Base-by-base conservation (phyloP, 2,888 invertebrate genomes). In the Amiota mariae region DNA sequence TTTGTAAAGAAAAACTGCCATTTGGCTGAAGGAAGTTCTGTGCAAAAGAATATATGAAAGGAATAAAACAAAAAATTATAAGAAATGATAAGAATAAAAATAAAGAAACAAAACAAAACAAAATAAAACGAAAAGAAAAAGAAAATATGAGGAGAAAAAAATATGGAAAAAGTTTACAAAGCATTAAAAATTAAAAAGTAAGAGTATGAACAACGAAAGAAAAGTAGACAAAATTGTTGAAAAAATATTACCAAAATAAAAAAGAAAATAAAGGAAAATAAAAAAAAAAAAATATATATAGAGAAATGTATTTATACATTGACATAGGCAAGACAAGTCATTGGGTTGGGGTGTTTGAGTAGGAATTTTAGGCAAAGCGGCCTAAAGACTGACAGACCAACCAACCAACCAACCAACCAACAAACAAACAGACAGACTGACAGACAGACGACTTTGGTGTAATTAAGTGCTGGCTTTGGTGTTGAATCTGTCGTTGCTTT, bases 151-250 rank as follows among this genome's bases (percentile, higher is more conserved):
- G 24, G 11, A 13, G 18, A 10, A 63, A 36, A 57, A 63, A 63
- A 63, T 63, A 63, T 63, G 63, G 36, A 63, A 63, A 63, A 63
- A 63, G 63, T 63, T 63, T 63, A 24, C 63, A 63, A 63, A 63
- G 63, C 63, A 63, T 63, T 63, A 63, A 63, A 63, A 63, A 63
- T 63, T 63, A 63, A 63, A 24, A 24, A 63, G 63, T 24, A 63
- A 12, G 12, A 36, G 46, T n/a, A 63, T 4, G 36, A 57, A 15
- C 18, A n/a, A 57, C 8, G 15, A 24, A n/a, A 57, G 57, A 20
- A 63, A 63, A 63, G 63, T 36, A 63, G 63, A 54, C 36, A 36
- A 63, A 63, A 13, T 63, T 63, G 9, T 63, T 63, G 63, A 57
- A 57, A 57, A 57, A 57, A 57, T 57, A 57, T 36, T 36, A 36